Evolutionary conservation across 2,888 invertebrate species (phyloP).

Genomic region (Alloscopus bannaensis): DNA sequence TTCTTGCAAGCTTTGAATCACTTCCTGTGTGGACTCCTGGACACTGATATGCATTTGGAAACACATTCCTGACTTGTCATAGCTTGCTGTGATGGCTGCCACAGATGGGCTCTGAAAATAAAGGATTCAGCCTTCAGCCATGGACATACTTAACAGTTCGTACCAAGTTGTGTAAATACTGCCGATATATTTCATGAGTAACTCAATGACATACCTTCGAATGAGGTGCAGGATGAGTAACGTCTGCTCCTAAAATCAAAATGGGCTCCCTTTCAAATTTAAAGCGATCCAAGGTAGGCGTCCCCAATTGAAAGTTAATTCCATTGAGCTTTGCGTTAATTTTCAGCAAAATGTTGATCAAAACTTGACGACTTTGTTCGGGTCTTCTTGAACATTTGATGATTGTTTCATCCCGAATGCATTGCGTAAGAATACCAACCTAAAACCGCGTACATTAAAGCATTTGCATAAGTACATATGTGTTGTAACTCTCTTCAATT

Average conservation of each 20-base stretch:
- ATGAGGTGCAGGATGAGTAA: slow-evolving; percentile 76
- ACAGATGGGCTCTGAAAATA: slow-evolving; percentile 42
- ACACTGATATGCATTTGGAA: slow-evolving; percentile 69
- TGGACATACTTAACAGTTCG: too few relatives aligned
- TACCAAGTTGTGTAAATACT: too few relatives aligned
- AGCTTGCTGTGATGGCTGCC: slow-evolving; percentile 66
- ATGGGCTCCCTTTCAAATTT: slow-evolving; percentile 73
- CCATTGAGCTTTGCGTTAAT: slow-evolving; percentile 76
- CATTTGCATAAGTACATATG: not conserved
- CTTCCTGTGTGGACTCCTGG: slow-evolving; percentile 43
- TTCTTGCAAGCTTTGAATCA: slow-evolving; percentile 2
- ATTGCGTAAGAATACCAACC: slow-evolving; percentile 75
- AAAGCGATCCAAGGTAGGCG: slow-evolving; percentile 60
- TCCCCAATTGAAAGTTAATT: slow-evolving; percentile 74
- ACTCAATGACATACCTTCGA: slow-evolving; percentile 66
- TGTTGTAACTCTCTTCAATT: too few relatives aligned
- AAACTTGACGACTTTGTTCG: slow-evolving; percentile 71
- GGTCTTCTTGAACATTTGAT: slow-evolving; percentile 30
- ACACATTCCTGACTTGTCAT: slow-evolving; percentile 63
- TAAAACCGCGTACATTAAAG: slow-evolving; percentile 14
- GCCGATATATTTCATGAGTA: slow-evolving; percentile 1
- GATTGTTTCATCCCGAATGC: slow-evolving; percentile 73
- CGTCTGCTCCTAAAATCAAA: slow-evolving; percentile 77
- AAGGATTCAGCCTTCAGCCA: too few relatives aligned
- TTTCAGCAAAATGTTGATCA: slow-evolving; percentile 74